Evolutionary conservation across 2,113 vertebrate genomes (phyloP).

Genomic region (Eolophus roseicapilla): DNA sequence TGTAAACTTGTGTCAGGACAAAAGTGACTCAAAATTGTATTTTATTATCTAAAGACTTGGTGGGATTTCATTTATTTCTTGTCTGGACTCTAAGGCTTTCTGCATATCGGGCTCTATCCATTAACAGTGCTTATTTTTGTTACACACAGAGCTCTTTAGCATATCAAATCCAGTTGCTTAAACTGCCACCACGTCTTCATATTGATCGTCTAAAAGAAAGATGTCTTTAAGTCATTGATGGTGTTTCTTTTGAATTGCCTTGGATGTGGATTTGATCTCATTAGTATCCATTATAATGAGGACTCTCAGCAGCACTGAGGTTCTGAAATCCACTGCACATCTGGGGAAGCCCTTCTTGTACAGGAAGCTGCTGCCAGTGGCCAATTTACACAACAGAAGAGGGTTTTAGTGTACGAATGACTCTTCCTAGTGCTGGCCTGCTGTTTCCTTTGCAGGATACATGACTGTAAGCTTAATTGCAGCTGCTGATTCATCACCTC

Average conservation of each 20-base stretch:
- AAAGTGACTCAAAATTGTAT: background rate
- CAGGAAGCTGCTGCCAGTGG: constrained; percentile 57
- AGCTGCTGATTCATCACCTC: constrained; percentile 59
- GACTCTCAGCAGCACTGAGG: background rate
- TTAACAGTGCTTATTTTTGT: background rate
- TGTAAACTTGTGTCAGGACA: background rate
- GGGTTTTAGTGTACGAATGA: constrained; percentile 42
- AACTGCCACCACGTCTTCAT: background rate
- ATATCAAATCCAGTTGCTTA: background rate
- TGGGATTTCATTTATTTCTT: background rate
- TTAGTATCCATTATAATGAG: constrained; percentile 56
- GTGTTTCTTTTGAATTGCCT: constrained; percentile 29
- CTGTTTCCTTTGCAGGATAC: constrained; percentile 48
- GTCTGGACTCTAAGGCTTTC: background rate
- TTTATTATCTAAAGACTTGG: background rate
- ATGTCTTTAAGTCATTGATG: background rate
- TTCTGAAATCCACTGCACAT: constrained; percentile 41
- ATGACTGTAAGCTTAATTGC: constrained; percentile 51
- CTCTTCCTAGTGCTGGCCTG: constrained; percentile 17
- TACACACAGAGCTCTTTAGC: background rate
- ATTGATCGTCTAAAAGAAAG: constrained; percentile 2
- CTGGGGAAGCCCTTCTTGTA: constrained; percentile 49
- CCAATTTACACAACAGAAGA: constrained; percentile 57
- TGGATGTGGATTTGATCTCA: constrained; percentile 50
- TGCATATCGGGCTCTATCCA: background rate